Percentiles rank a stretch among this genome's conserved stretches.
phyloP scores from a whole-genome alignment of 2,888 invertebrate species.

The Xestia c-nigrum region DNA sequence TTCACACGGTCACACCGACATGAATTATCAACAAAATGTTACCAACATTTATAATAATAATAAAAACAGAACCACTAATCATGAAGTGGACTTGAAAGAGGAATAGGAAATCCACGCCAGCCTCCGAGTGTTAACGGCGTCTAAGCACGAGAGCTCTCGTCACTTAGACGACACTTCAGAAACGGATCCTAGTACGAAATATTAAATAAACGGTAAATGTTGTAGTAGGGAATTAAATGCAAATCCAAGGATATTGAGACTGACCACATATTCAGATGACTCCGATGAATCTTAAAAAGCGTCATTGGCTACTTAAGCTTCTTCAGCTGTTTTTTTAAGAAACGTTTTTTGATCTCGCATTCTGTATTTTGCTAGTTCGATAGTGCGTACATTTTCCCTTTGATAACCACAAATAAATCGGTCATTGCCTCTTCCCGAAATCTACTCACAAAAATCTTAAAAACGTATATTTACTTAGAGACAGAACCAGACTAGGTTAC shows the following conservation, averaged over 20 bases:
- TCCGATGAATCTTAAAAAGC: too few relatives aligned
- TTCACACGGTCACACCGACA: not conserved
- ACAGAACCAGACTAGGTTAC: too few relatives aligned
- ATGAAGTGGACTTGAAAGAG: constrained; percentile 59
- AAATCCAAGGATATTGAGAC: not conserved
- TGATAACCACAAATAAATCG: not conserved
- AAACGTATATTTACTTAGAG: not conserved
- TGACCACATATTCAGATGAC: not conserved
- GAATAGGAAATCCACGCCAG: constrained; percentile 67
- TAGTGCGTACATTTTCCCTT: not conserved
- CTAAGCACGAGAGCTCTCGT: constrained; percentile 70
- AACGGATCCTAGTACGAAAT: constrained; percentile 46
- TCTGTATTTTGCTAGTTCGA: not conserved
- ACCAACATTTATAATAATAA: constrained; percentile 31
- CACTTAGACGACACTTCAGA: constrained; percentile 59
- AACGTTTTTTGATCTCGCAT: not conserved
- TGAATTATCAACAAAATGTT: constrained; percentile 30
- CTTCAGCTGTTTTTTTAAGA: not conserved
- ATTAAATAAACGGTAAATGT: constrained; percentile 40
- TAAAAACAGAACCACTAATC: constrained; percentile 59
- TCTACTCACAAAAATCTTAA: not conserved
- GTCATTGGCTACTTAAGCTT: too few relatives aligned
- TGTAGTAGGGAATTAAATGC: constrained; percentile 2
- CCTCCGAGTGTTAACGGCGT: constrained; percentile 80
- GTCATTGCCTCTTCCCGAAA: not conserved